Base-by-base conservation (phyloP, 2,888 invertebrate species). In the Andrena fulva region DNA sequence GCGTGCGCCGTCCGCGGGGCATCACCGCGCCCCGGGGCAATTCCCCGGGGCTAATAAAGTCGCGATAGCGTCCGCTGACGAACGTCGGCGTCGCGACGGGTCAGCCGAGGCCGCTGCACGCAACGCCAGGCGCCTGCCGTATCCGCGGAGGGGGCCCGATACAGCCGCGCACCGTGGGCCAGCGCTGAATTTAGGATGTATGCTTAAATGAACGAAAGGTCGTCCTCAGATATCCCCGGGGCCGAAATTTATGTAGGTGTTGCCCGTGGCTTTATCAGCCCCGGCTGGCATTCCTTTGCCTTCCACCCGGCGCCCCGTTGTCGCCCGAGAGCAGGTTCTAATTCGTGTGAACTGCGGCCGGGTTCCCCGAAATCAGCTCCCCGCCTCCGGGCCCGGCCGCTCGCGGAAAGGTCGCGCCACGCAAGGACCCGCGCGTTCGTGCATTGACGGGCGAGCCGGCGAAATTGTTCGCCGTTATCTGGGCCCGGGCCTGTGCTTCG, bases 241-340 rank as follows among this genome's bases (percentile, higher is more conserved):
- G 71, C 87, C 90, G 90, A 93, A 93, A 94, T 94, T 94, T 93
- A 94, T 94, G 93, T 93, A 93, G 93, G 93, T 93, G 93, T 93
- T 93, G 93, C 90, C 91, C 92, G 89, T 92, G 92, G 93, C 92
- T 92, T 93, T 93, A 93, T 94, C 93, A 94, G 93, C 86, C 85
- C 92, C 16, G 90, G 90, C 91, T 92, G 91, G 92, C 93, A 93
- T 93, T 93, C 93, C 93, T 91, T 85, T 86, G 91, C 92, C 91
- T 42, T 92, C 91, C 91, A 89, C 89, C 90, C 92, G 93, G 93
- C 93, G 93, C 92, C 93, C 93, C 87, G 90, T 84, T 91, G 93
- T 92, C 93, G 93, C 92, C 92, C 87, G 86, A 90, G 90, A 94
- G 92, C 93, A 93, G 93, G 93, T 94, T 93, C 93, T 93, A 93